phyloP scores from a whole-genome alignment of 1,140 invertebrate species.

The Capitella teleta region DNA sequence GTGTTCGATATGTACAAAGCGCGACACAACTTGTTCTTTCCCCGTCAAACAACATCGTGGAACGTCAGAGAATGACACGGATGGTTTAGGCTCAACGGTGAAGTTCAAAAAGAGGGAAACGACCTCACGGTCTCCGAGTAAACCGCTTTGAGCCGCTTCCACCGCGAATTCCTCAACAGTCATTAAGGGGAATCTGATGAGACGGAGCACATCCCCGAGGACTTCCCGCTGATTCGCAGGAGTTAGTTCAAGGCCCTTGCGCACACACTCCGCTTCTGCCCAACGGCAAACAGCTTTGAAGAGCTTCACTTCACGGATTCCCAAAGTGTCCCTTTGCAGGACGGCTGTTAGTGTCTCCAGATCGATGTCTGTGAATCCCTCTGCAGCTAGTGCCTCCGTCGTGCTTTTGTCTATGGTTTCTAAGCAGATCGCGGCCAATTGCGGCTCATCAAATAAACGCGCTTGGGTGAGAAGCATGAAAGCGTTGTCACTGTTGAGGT shows the following conservation, averaged over 20 bases:
- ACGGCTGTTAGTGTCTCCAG: constrained; percentile 68
- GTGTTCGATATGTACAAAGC: constrained; percentile 69
- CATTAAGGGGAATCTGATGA: constrained; percentile 78
- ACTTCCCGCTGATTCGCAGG: constrained; percentile 60
- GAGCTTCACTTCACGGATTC: constrained; percentile 68
- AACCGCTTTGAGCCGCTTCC: constrained; percentile 56
- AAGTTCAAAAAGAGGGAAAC: constrained; percentile 74
- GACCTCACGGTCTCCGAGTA: constrained; percentile 63
- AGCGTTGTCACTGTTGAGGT: constrained; percentile 72
- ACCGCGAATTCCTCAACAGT: constrained; percentile 75
- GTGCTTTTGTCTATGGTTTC: constrained; percentile 80
- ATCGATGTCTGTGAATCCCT: constrained; percentile 80
- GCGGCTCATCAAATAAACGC: constrained; percentile 68
- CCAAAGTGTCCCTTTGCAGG: constrained; percentile 67
- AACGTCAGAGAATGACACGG: constrained; percentile 48
- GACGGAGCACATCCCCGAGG: constrained; percentile 55
- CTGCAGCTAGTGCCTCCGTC: constrained; percentile 64
- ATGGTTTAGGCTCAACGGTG: constrained; percentile 64
- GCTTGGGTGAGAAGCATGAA: constrained; percentile 70
- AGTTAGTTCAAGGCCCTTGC: constrained; percentile 54
- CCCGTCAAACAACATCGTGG: constrained; percentile 71
- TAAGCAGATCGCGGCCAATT: constrained; percentile 64
- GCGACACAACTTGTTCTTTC: constrained; percentile 66
- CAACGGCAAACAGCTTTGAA: constrained; percentile 61
- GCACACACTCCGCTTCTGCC: constrained; percentile 66